Conservation (phyloP, 2,888 invertebrate species). For the Acanthosepion pharaonis region DNA sequence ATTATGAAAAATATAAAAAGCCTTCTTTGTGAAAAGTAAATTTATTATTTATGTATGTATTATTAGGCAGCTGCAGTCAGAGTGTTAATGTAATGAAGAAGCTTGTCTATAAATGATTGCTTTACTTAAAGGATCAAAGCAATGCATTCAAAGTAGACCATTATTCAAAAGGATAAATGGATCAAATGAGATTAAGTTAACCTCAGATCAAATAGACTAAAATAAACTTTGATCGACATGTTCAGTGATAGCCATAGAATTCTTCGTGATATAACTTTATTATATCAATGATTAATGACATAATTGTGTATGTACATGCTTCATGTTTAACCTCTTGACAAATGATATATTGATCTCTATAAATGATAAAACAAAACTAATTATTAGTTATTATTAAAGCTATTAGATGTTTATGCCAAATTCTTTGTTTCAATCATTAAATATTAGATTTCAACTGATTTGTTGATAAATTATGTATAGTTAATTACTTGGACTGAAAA, state of each 20-base stretch:
- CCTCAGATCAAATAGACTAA: not conserved
- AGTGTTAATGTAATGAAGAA: not conserved
- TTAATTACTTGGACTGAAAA: no score
- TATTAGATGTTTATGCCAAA: no score
- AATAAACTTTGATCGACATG: not conserved
- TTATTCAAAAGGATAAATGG: not conserved
- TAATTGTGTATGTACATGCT: not conserved
- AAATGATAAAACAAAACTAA: not conserved
- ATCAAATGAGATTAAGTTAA: not conserved
- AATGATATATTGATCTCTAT: not conserved
- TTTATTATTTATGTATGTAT: not conserved
- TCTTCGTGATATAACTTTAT: not conserved
- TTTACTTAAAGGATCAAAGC: not conserved
- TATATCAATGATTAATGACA: not conserved
- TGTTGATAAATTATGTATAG: no score
- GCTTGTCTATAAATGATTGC: not conserved
- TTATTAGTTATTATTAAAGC: no score
- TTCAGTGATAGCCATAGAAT: conserved; percentile 38
- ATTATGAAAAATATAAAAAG: not conserved
- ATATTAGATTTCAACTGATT: no score
- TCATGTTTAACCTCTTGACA: not conserved
- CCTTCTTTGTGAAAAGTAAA: not conserved
- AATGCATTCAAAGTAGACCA: not conserved
- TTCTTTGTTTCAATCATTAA: no score
- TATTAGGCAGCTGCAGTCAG: not conserved